A percentile compares a stretch with the other conserved stretches of the same genome.
phyloP scores from a whole-genome alignment of 2,113 vertebrate species.

The Urocynchramus pylzowi region DNA sequence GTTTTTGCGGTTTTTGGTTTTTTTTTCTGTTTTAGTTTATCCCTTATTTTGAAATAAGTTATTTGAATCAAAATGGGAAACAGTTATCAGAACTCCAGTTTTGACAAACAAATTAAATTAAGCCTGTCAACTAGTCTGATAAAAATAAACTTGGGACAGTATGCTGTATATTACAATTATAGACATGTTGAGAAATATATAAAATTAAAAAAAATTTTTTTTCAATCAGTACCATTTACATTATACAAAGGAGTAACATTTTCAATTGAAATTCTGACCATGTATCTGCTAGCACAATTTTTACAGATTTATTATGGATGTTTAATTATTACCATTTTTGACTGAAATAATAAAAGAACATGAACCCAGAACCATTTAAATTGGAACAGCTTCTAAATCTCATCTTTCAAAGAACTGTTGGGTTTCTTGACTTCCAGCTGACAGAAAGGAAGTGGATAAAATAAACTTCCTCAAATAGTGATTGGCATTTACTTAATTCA shows the following conservation, averaged over 20 bases:
- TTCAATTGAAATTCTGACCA: neutral
- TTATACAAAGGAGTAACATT: neutral
- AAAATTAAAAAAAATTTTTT: neutral
- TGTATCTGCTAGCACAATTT: neutral
- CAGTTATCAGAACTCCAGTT: neutral
- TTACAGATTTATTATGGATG: neutral
- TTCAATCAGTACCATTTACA: neutral
- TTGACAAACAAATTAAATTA: neutral
- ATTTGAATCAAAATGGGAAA: neutral
- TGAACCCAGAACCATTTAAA: neutral
- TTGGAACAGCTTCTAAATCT: slow-evolving; percentile 1
- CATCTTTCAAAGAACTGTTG: neutral
- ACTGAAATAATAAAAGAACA: neutral
- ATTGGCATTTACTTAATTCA: neutral
- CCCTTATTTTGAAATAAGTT: neutral
- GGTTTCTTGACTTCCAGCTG: slow-evolving; percentile 30
- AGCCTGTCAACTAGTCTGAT: neutral
- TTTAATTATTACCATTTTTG: neutral
- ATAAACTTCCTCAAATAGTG: slow-evolving; percentile 3
- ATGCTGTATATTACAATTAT: neutral
- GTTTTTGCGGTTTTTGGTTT: accelerated
- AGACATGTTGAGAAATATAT: neutral
- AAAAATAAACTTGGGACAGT: neutral
- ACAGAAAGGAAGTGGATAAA: slow-evolving; percentile 8
- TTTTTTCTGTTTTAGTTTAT: neutral